Percentiles rank a stretch among this genome's conserved stretches.
These are phyloP conservation scores for Achroia grisella DNA, from an alignment of 1,140 invertebrate species.

Conservation along the genomic window DNA sequence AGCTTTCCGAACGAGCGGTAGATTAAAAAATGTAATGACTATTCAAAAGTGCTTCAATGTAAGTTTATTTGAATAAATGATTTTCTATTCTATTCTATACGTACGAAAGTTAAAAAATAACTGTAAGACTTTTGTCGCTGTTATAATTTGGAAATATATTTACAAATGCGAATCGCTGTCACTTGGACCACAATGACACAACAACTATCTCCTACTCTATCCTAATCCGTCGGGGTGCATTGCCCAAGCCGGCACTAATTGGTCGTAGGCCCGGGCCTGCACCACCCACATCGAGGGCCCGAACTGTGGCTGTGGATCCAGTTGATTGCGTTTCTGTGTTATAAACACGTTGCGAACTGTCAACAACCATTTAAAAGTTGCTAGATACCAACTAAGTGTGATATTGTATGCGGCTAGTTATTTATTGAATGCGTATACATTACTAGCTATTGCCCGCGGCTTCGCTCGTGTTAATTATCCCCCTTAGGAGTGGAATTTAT, in stretches of 20 bases:
- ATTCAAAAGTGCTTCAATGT: too few relatives aligned
- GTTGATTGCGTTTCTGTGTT: slow-evolving; percentile 23
- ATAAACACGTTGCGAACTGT: slow-evolving; percentile 3
- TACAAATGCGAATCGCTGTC: slow-evolving; percentile 13
- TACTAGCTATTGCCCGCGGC: too few relatives aligned
- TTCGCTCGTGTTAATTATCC: too few relatives aligned
- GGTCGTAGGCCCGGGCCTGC: slow-evolving; percentile 4
- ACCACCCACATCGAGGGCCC: slow-evolving; percentile 19
- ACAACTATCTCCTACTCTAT: background rate
- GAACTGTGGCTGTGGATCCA: slow-evolving; percentile 11
- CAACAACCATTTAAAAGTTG: slow-evolving; percentile 19
- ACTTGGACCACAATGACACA: slow-evolving; percentile 11
- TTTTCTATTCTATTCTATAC: too few relatives aligned
- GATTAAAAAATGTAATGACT: too few relatives aligned
- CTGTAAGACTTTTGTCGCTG: background rate
- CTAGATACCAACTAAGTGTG: background rate
- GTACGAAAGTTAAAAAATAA: too few relatives aligned
- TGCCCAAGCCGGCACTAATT: slow-evolving; percentile 28
- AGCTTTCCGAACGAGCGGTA: too few relatives aligned
- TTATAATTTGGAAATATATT: background rate
- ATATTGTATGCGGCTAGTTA: background rate
- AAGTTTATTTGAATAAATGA: too few relatives aligned
- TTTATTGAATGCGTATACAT: background rate
- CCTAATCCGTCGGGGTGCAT: slow-evolving; percentile 11
- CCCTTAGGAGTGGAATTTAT: too few relatives aligned